Evolutionary conservation across 1,140 invertebrate genomes (phyloP), one percentile per base, ranked within the genome.

Genomic region (Drosophila insularis): DNA sequence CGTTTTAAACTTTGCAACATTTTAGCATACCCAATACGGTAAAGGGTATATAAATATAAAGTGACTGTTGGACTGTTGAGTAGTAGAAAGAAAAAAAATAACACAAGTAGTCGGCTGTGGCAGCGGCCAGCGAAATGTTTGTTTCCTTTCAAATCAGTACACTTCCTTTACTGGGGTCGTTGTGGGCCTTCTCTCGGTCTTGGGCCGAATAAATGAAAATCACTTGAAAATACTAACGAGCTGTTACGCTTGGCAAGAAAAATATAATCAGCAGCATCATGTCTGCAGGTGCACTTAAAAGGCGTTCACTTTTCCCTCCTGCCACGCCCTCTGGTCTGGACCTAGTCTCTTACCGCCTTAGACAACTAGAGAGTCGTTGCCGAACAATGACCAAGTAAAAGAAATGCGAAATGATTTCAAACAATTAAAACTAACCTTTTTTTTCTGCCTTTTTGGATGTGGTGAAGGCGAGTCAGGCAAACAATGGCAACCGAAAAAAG

Each of bases 221-320:
- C 84, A 89, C 84, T 89, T 89, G 80, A 89, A 87, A 89, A 84
- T 84, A 89, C 84, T 89, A 89, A 89, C 84, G 84, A 89, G 84
- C 84, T 89, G 84, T 89, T 89, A 89, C 84, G 84, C 84, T 84
- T 80, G 80, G 77, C 77, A 89, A 89, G 84, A 80, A 89, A 89
- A 89, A 89, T 89, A 89, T 89, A 89, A 89, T 89, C 84, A 89
- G 84, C 84, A 89, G 84, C 84, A 89, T 89, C 84, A 89, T 89
- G 84, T 89, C 84, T 89, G 84, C 84, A 89, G 84, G 84, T 89
- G 84, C 84, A 89, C 85, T 89, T 85, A 89, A 89, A 89, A 89
- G 84, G 84, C 84, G 84, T 89, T 89, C 84, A 89, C 84, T 89
- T 89, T 87, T 81, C 50, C 43, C 43, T 56, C 58, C 78, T 55